Evolutionary conservation across 2,888 invertebrate genomes (phyloP).

Genomic region (Eupithecia subumbrata): DNA sequence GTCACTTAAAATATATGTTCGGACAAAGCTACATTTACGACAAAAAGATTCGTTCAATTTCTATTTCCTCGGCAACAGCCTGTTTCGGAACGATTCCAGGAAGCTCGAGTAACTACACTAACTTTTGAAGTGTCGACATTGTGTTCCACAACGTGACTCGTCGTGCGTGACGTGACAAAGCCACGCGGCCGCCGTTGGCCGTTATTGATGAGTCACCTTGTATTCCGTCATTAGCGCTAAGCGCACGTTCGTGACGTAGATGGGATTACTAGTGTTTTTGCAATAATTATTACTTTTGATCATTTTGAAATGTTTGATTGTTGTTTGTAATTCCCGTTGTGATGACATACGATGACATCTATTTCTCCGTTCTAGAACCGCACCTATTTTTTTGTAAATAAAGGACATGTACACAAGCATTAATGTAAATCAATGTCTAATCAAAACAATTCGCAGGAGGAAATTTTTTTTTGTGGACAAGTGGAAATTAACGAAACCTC

Average conservation of each 20-base stretch:
- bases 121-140: neutral
- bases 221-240: too few species aligned
- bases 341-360: neutral
- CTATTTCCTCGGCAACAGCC: neutral
- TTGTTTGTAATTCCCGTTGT: neutral
- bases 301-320: neutral
- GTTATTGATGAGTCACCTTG: conserved; percentile 4
- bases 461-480: neutral
- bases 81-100: neutral
- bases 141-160: conserved; percentile 3
- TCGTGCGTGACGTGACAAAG: neutral
- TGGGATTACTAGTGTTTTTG: neutral
- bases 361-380: too few species aligned
- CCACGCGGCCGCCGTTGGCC: neutral
- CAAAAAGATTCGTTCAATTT: neutral
- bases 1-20: too few species aligned
- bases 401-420: neutral
- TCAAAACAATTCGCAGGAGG: too few species aligned
- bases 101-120: neutral
- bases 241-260: neutral
- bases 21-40: neutral
- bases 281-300: neutral
- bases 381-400: too few species aligned
- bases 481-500: neutral
- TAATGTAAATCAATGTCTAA: too few species aligned